Conservation (phyloP, 2,888 invertebrate genomes). For the Trimorus sp. region DNA sequence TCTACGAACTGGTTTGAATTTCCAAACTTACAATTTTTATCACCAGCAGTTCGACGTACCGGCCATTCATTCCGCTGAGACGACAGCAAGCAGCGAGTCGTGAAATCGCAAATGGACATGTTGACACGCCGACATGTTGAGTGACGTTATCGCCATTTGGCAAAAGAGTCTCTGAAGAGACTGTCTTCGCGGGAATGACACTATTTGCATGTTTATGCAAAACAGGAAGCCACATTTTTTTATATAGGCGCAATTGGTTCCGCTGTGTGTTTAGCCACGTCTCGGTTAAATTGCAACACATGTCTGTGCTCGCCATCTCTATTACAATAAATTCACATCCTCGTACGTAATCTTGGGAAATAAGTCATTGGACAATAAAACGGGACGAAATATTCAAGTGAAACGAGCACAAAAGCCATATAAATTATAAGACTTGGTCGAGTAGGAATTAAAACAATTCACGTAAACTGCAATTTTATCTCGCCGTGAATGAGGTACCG, state of each 20-base stretch:
- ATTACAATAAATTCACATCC: conserved; percentile 5
- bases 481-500: background rate
- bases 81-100: conserved; percentile 57
- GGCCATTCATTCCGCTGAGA: conserved; percentile 51
- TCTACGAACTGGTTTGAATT: conserved; percentile 53
- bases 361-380: background rate
- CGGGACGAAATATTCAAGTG: background rate
- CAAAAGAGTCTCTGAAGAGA: conserved; percentile 44
- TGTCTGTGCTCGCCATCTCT: conserved; percentile 3
- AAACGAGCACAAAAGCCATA: conserved; percentile 1
- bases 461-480: conserved; percentile 5
- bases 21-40: conserved; percentile 62
- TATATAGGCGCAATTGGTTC: conserved; percentile 20
- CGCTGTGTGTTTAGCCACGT: conserved; percentile 17
- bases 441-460: background rate
- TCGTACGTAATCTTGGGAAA: background rate
- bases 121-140: conserved; percentile 52
- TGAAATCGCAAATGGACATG: conserved; percentile 62
- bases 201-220: conserved; percentile 54
- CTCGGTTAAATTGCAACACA: conserved; percentile 8
- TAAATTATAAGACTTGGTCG: conserved; percentile 5
- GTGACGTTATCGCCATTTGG: conserved; percentile 54
- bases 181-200: conserved; percentile 42
- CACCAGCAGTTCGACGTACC: conserved; percentile 46
- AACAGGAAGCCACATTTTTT: conserved; percentile 41